Percentiles rank a stretch among this genome's conserved stretches.
Evolutionary conservation across 2,888 invertebrate genomes (phyloP).

Genomic region (Amphipyra tragopoginis): DNA sequence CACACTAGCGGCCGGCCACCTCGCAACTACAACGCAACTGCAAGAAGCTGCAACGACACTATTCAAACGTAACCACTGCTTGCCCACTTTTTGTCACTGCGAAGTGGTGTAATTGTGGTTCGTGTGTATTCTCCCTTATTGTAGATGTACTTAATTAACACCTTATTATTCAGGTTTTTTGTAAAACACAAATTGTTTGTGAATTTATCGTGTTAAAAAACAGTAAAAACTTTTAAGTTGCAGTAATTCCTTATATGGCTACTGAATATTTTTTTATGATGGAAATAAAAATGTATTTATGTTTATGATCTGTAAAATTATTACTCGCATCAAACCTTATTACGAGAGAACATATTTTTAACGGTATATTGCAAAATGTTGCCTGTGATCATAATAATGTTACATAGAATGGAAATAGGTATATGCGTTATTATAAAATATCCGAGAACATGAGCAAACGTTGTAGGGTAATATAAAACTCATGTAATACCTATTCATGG

Average conservation of each 20-base stretch:
- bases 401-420: conserved; percentile 11
- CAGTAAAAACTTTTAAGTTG: conserved; percentile 17
- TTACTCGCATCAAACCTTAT: conserved; percentile 29
- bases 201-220: conserved; percentile 4
- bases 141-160: conserved; percentile 13
- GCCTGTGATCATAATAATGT: conserved; percentile 3
- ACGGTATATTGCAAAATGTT: not conserved
- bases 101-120: too few species aligned
- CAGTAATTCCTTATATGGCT: conserved; percentile 29
- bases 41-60: too few species aligned
- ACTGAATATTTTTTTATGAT: conserved; percentile 45
- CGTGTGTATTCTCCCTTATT: too few species aligned
- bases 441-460: conserved; percentile 2
- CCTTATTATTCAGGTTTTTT: not conserved
- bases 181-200: not conserved
- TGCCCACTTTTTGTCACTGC: too few species aligned
- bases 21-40: too few species aligned
- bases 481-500: not conserved
- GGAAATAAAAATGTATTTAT: conserved; percentile 45
- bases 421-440: not conserved
- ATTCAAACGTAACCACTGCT: too few species aligned
- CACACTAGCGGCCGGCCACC: too few species aligned
- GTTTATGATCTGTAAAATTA: conserved; percentile 46
- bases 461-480: not conserved
- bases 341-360: conserved; percentile 16